Conservation (phyloP, 2,113 vertebrate species). For the Burhinus bistriatus region DNA sequence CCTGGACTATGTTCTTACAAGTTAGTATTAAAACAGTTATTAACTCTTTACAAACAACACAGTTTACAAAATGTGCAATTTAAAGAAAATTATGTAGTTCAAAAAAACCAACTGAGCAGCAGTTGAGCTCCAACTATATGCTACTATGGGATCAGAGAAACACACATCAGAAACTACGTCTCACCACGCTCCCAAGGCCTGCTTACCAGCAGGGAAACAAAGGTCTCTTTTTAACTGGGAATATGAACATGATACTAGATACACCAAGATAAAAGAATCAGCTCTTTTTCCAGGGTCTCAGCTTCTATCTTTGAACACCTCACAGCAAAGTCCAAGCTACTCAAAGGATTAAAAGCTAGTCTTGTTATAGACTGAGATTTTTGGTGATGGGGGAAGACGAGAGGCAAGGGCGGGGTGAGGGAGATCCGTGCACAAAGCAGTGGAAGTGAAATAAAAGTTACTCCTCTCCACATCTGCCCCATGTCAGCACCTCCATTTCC, state of each 20-base stretch:
- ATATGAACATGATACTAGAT: conserved; percentile 1
- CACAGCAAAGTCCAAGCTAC: background rate
- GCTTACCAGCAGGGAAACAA: background rate
- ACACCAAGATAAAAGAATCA: background rate
- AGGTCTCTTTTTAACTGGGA: background rate
- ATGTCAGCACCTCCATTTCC: background rate
- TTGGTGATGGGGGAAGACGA: background rate
- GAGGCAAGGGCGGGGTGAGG: background rate
- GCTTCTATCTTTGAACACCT: background rate
- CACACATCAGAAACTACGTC: background rate
- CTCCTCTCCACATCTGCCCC: background rate
- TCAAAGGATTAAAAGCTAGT: background rate
- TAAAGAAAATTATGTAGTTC: background rate
- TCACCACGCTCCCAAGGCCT: background rate
- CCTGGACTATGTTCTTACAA: background rate
- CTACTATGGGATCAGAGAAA: background rate
- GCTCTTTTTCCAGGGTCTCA: background rate
- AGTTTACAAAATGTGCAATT: conserved; percentile 48
- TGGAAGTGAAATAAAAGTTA: background rate
- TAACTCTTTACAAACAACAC: conserved; percentile 27
- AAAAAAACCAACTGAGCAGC: background rate
- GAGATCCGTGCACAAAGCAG: background rate
- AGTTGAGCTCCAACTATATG: background rate
- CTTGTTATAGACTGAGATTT: background rate
- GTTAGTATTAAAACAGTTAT: conserved; percentile 23